A percentile compares a stretch with the other conserved stretches of the same genome.
phyloP scores from a whole-genome alignment of 2,888 invertebrate genomes.

The Perizoma affinitatum region DNA sequence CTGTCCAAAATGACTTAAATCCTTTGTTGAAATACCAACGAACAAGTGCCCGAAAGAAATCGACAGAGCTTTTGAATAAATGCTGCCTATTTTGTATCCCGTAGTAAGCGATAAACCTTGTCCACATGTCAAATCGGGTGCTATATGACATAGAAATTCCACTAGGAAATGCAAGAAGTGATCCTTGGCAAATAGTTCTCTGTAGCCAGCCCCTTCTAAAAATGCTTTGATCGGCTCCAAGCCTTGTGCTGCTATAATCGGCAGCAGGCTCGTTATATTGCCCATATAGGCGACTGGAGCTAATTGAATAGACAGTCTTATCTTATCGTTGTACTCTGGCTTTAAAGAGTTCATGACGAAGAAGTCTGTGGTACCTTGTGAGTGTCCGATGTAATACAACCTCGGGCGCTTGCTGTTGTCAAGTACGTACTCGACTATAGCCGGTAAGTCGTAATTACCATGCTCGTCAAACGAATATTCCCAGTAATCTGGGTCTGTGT shows the following conservation, averaged over 20 bases:
- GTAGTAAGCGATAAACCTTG: constrained; percentile 81
- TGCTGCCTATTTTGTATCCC: constrained; percentile 81
- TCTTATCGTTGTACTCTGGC: constrained; percentile 85
- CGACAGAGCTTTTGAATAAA: constrained; percentile 79
- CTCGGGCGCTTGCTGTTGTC: constrained; percentile 74
- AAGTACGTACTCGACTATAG: constrained; percentile 76
- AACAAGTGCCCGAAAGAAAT: constrained; percentile 80
- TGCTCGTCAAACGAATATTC: constrained; percentile 88
- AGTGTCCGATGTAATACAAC: constrained; percentile 88
- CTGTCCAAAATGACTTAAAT: constrained; percentile 81
- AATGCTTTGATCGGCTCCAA: constrained; percentile 47
- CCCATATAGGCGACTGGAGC: constrained; percentile 80
- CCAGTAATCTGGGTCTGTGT: constrained; percentile 75
- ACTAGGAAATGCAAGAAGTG: constrained; percentile 66
- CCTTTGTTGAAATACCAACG: constrained; percentile 79
- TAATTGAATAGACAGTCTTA: constrained; percentile 75
- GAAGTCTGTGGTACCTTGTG: constrained; percentile 86
- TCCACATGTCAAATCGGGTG: constrained; percentile 81
- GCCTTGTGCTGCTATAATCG: constrained; percentile 45
- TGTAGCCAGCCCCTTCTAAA: constrained; percentile 71
- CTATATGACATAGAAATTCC: constrained; percentile 61
- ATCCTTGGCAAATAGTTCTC: constrained; percentile 86
- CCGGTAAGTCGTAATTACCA: constrained; percentile 88
- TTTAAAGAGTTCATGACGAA: constrained; percentile 80
- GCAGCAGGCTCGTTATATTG: constrained; percentile 65